Evolutionary conservation across 2,113 vertebrate genomes (phyloP), one percentile per base, ranked within the genome.

Genomic region (Cacatua alba): DNA sequence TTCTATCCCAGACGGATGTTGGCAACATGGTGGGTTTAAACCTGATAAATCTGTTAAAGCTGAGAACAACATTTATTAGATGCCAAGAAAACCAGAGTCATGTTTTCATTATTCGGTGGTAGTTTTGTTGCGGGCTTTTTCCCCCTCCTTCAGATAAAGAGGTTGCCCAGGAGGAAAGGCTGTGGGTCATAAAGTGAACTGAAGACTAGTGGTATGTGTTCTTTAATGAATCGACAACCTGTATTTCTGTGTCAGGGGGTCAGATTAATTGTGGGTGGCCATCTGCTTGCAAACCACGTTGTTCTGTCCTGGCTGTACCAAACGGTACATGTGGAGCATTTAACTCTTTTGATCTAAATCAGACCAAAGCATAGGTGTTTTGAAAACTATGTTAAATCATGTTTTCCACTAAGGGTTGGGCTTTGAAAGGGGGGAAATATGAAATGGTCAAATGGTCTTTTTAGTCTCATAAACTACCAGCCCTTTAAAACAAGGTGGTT

Each of bases 221-320:
- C 92, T 88, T 92, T 94, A 94, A 96, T 96, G 90, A 97, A 94
- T 76, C 93, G 93, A 75, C 84, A 94, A 78, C 90, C 82, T 92
- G 71, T 39, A 24, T 95, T 95, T 95, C 82, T 88, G 28, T 84
- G 68, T 95, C 86, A 92, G 86, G 88, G 97, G 92, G 88, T 76
- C 76, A 97, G 78, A 95, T 96, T 75, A 96, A 92, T 92, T 93
- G 92, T 78, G 88, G 88, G 72, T 84, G 86, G 91, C 86, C 33
- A 75, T 77, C 93, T 96, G 86, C 83, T 88, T 92, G 91, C 87
- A 89, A 81, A 88, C 64, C 48, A 68, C 91, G 43, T 39, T 85
- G 76, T 48, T 90, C 82, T 91, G 84, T 37, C 2, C 13, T 49
- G 94, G 67, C 70, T 33, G 81, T 71, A 82, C 86, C 77, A 62